Percentiles rank a stretch among this genome's conserved stretches.
Conservation (phyloP, 2,888 invertebrate genomes). For the Girardia tigrina region DNA sequence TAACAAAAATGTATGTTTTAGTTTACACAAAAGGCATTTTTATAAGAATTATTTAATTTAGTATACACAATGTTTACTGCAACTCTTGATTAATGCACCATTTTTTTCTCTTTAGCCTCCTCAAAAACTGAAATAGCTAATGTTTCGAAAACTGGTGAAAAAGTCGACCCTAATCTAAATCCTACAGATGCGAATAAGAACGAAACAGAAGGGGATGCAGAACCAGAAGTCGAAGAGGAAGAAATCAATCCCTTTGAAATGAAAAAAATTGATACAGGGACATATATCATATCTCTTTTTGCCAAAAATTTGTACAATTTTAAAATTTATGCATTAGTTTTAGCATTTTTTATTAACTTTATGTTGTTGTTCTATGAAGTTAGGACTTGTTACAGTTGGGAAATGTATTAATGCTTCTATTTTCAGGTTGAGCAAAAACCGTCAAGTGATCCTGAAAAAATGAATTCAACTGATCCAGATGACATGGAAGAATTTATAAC, state of each 20-base stretch:
- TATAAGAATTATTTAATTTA: too few relatives aligned
- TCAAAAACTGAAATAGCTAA: constrained; percentile 10
- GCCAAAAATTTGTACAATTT: constrained; percentile 95
- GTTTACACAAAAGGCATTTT: too few relatives aligned
- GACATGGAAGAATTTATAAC: neutral
- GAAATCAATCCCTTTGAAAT: constrained; percentile 34
- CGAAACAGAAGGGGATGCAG: constrained; percentile 4
- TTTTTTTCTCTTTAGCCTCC: neutral
- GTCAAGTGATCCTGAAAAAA: neutral
- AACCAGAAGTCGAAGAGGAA: constrained; percentile 24
- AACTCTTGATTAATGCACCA: neutral
- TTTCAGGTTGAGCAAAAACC: constrained; percentile 4
- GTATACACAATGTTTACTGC: too few relatives aligned
- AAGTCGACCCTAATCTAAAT: too few relatives aligned
- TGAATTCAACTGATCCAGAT: neutral
- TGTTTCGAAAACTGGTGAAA: neutral
- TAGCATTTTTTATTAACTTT: constrained; percentile 96
- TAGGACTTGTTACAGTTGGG: constrained; percentile 39
- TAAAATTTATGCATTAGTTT: constrained; percentile 80
- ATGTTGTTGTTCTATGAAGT: constrained; percentile 94
- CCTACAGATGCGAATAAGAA: neutral
- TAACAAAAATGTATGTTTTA: too few relatives aligned
- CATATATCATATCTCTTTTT: constrained; percentile 54
- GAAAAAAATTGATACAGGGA: constrained; percentile 37
- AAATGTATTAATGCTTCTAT: neutral